A percentile compares a stretch with the other conserved stretches of the same genome.
Evolutionary conservation across 2,113 vertebrate species (phyloP).

Genomic region (Halcyon senegalensis): DNA sequence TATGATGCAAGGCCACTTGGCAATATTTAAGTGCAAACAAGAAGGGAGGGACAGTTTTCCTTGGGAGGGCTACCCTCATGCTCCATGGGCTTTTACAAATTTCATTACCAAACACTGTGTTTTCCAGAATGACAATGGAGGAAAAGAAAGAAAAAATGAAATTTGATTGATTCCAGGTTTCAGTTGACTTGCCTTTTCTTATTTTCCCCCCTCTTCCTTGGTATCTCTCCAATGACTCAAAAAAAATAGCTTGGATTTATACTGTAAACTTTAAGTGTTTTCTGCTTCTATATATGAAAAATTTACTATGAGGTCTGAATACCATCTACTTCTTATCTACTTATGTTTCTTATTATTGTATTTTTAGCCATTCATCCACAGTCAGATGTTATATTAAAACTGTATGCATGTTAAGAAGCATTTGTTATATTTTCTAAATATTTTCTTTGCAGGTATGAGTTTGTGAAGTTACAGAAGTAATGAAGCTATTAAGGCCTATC

Average conservation of each 20-base stretch:
- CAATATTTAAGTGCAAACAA: background rate
- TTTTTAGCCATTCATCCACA: background rate
- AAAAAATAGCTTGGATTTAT: background rate
- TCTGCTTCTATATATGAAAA: background rate
- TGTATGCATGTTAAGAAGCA: background rate
- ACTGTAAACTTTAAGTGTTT: background rate
- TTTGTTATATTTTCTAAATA: background rate
- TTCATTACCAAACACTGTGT: background rate
- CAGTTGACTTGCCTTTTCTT: background rate
- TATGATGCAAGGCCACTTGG: background rate
- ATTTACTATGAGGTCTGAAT: background rate
- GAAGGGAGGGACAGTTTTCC: background rate
- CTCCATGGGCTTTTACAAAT: background rate
- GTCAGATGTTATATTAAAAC: background rate
- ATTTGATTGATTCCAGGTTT: background rate
- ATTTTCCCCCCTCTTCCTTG: background rate
- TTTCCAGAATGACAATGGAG: background rate
- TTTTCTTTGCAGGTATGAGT: background rate
- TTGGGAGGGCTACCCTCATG: background rate
- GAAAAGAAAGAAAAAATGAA: background rate
- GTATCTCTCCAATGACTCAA: background rate
- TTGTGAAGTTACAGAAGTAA: background rate
- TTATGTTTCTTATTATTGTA: background rate
- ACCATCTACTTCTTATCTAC: background rate
- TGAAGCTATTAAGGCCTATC: background rate